These are phyloP conservation scores for Sebastes schlegelii DNA, from an alignment of 2,113 vertebrate genomes.

Conservation along the genomic window DNA sequence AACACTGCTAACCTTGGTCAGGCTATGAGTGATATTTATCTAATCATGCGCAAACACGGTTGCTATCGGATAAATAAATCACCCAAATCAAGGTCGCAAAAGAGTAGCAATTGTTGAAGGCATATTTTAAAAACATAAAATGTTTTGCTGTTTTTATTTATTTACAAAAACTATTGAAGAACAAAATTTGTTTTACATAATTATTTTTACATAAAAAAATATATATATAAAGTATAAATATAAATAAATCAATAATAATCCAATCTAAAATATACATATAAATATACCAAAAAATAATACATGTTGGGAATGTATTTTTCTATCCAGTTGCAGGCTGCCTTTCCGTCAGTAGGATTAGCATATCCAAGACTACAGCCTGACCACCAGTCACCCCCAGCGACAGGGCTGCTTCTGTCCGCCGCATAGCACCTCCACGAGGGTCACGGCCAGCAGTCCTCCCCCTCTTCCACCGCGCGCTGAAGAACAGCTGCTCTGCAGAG, in stretches of 20 bases:
- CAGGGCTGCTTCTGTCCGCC: constrained; percentile 73
- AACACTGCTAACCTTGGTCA: constrained; percentile 9
- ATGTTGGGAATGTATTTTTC: constrained; percentile 6
- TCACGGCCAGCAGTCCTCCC: constrained; percentile 77
- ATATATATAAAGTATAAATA: background rate
- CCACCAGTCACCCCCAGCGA: constrained; percentile 60
- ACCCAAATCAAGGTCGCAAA: constrained; percentile 14
- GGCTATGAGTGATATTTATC: constrained; percentile 6
- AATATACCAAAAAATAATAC: background rate
- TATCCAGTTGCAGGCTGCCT: constrained; percentile 39
- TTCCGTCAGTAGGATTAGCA: constrained; percentile 51
- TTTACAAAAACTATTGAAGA: background rate
- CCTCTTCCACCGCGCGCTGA: constrained; percentile 61
- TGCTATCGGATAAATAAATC: background rate
- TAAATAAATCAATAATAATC: background rate
- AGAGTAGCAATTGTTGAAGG: background rate
- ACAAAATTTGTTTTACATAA: no score
- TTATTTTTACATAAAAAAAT: background rate
- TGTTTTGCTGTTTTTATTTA: background rate
- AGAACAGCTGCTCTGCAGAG: constrained; percentile 79
- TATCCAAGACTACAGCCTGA: constrained; percentile 53
- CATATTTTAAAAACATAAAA: background rate
- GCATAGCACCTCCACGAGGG: constrained; percentile 72
- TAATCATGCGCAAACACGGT: constrained; percentile 20
- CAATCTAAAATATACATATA: background rate